Evolutionary conservation across 2,113 vertebrate genomes (phyloP), one percentile per base, ranked within the genome.

Genomic region (Austrofundulus limnaeus): DNA sequence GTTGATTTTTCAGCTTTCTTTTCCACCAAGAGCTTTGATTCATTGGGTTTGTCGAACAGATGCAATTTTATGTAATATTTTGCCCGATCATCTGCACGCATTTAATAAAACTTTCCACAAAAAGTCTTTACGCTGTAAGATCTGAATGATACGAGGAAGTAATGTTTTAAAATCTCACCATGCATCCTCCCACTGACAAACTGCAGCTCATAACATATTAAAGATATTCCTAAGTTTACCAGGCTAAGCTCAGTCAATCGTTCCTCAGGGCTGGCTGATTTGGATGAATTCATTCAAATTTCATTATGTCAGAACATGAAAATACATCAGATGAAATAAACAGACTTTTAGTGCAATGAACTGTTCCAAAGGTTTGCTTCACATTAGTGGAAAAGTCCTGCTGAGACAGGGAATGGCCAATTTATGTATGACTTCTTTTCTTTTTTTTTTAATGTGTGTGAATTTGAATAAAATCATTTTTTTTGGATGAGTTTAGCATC

Each of bases 251-350:
- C 0, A 50, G 53, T 41, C 42, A 38, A 65, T 24, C 10, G 21
- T 52, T 41, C 20, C 42, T 50, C 5, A 50, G 14, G n/a, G 34
- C 37, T 11, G 12, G 20, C 2, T 20, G 17, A 58, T 42, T 42
- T 67, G 21, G 23, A 41, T 56, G 20, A 15, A 56, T 66, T 66
- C 23, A 45, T 53, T 53, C n/a, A 43, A 54, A 3, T 56, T 21
- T 20, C n/a, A n/a, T 28, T 14, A 14, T 14, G 39, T 21, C 20
- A 70, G 15, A 49, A 48, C 37, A 41, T 16, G 24, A 23, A 49
- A 62, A 62, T 23, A 62, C 39, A 2, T 43, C 25, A 20, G 49
- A 57, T 17, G 55, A 25, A 48, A 34, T 24, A 5, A 46, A 54
- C 4, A 5, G 4, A 47, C 0, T 2, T 17, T 61, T 13, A 23